A percentile compares a stretch with the other conserved stretches of the same genome.
Evolutionary conservation across 2,888 invertebrate species (phyloP).

Genomic region (Seira musarum): DNA sequence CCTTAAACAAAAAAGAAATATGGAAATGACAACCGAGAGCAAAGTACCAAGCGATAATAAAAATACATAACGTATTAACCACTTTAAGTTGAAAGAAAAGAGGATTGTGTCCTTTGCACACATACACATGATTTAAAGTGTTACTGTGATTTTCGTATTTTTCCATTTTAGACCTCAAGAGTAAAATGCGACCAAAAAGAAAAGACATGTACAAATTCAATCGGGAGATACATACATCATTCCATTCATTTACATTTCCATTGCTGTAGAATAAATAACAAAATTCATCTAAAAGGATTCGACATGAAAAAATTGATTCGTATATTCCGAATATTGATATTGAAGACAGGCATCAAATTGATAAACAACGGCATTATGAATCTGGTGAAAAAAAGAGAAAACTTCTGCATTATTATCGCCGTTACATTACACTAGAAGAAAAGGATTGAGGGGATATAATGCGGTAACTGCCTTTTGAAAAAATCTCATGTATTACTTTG

Average conservation of each 20-base stretch:
- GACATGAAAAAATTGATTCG: no score
- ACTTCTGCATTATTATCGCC: background rate
- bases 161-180: no score
- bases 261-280: no score
- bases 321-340: no score
- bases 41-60: constrained; percentile 12
- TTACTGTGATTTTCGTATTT: no score
- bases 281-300: no score
- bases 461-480: background rate
- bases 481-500: background rate
- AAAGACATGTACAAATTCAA: no score
- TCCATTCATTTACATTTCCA: no score
- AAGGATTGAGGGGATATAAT: background rate
- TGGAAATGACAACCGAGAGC: constrained; percentile 21
- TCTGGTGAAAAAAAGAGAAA: background rate
- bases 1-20: constrained; percentile 15
- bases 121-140: no score
- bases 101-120: constrained; percentile 27
- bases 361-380: background rate
- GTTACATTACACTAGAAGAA: background rate
- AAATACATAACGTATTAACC: constrained; percentile 57
- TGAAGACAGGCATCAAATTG: no score
- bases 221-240: no score
- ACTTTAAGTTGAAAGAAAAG: constrained; percentile 38
- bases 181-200: no score